A percentile compares a stretch with the other conserved stretches of the same genome.
These are phyloP conservation scores for Thunnus albacares DNA, from an alignment of 2,797 vertebrate species.

Conservation along the genomic window DNA sequence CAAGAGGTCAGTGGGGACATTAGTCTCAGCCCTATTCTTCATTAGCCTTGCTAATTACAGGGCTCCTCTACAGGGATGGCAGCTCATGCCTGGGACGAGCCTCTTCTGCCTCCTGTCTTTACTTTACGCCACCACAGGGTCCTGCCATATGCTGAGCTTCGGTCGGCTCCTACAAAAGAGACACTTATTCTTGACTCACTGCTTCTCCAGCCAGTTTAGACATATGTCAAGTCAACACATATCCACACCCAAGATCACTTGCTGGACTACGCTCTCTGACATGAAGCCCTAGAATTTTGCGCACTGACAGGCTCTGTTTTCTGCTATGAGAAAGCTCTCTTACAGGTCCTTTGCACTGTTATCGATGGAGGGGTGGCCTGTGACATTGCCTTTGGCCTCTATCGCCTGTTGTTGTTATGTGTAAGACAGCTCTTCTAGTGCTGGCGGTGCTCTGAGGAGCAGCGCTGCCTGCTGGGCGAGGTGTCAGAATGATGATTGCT, in stretches of 20 bases:
- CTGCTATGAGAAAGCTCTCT: constrained; percentile 67
- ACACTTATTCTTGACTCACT: constrained; percentile 40
- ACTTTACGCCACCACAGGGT: constrained; percentile 48
- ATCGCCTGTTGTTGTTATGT: constrained; percentile 70
- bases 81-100: constrained; percentile 65
- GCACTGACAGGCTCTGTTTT: constrained; percentile 68
- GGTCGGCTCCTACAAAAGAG: constrained; percentile 35
- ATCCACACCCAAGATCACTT: constrained; percentile 49
- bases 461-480: constrained; percentile 76
- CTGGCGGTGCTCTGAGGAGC: constrained; percentile 62
- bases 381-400: constrained; percentile 78
- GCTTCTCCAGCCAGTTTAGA: constrained; percentile 50
- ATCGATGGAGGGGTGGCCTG: constrained; percentile 74
- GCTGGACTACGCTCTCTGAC: constrained; percentile 54
- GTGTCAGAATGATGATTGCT: constrained; percentile 86
- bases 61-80: constrained; percentile 75
- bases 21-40: constrained; percentile 78
- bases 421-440: constrained; percentile 66
- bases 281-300: constrained; percentile 52
- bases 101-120: constrained; percentile 63
- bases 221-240: constrained; percentile 58
- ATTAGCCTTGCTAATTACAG: constrained; percentile 84
- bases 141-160: constrained; percentile 56
- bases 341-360: constrained; percentile 74
- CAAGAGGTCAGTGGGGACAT: constrained; percentile 77